A percentile compares a stretch with the other conserved stretches of the same genome.
Evolutionary conservation across 2,113 vertebrate genomes (phyloP).

Genomic region (Macroglossus sobrinus): DNA sequence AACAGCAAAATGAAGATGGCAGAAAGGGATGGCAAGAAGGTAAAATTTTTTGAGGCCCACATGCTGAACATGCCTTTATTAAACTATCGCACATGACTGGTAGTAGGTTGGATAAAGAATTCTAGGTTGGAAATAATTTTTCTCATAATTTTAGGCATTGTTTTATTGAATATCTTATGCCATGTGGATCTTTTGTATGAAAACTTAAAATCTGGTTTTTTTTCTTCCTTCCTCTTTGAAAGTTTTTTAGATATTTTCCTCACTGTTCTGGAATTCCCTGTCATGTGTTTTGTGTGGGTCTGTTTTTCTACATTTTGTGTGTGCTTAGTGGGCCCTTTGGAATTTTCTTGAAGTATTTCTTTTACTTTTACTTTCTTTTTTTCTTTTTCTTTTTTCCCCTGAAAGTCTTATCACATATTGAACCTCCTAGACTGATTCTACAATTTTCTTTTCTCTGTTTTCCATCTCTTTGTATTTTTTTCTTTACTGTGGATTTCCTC

Average conservation of each 20-base stretch:
- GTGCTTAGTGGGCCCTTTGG: background rate
- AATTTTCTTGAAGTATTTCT: background rate
- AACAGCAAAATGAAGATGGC: background rate
- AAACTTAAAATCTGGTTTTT: background rate
- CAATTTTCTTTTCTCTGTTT: background rate
- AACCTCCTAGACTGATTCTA: background rate
- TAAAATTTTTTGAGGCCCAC: background rate
- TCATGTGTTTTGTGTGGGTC: background rate
- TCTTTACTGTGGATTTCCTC: background rate
- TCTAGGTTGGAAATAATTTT: background rate
- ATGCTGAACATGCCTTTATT: background rate
- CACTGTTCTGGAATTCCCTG: background rate
- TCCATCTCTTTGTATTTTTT: background rate
- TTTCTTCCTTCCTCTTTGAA: background rate
- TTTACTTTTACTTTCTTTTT: background rate
- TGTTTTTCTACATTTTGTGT: background rate
- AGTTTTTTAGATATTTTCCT: background rate
- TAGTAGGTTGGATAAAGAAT: background rate
- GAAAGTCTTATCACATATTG: background rate
- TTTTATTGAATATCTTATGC: background rate
- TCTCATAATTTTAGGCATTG: background rate
- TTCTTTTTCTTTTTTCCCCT: background rate
- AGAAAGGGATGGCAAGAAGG: background rate
- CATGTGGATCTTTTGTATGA: background rate
- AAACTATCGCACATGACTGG: background rate